Evolutionary conservation across 2,797 vertebrate genomes (phyloP).

Genomic region (Loriculus beryllinus): DNA sequence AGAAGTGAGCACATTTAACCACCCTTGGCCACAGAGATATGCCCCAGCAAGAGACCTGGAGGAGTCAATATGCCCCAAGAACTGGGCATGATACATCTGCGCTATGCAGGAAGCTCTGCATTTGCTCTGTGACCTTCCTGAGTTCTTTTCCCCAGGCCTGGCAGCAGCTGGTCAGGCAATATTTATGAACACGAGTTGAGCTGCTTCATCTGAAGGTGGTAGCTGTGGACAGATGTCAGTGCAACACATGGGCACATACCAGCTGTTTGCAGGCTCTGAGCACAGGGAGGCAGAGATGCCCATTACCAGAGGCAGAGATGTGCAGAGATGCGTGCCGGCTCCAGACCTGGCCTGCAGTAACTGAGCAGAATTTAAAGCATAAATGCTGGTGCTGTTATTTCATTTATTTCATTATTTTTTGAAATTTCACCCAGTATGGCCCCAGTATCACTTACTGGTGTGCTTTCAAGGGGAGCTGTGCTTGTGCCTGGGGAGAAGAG

Average conservation of each 20-base stretch:
- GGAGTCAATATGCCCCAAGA: neutral
- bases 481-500: neutral
- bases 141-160: neutral
- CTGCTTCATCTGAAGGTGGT: neutral
- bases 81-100: accelerated
- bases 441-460: neutral
- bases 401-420: too few relatives aligned
- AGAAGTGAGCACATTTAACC: neutral
- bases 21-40: neutral
- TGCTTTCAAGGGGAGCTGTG: neutral
- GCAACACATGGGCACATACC: neutral
- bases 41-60: neutral
- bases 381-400: neutral
- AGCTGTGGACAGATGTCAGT: constrained; percentile 10
- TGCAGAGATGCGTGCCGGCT: neutral
- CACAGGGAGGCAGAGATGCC: neutral
- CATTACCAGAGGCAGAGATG: neutral
- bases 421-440: neutral
- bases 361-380: neutral
- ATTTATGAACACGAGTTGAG: neutral
- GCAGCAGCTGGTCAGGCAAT: neutral
- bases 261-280: neutral
- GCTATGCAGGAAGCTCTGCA: neutral
- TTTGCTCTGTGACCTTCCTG: neutral
- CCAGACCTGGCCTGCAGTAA: neutral